Conservation (phyloP, 2,113 vertebrate species). For the Scomber japonicus region DNA sequence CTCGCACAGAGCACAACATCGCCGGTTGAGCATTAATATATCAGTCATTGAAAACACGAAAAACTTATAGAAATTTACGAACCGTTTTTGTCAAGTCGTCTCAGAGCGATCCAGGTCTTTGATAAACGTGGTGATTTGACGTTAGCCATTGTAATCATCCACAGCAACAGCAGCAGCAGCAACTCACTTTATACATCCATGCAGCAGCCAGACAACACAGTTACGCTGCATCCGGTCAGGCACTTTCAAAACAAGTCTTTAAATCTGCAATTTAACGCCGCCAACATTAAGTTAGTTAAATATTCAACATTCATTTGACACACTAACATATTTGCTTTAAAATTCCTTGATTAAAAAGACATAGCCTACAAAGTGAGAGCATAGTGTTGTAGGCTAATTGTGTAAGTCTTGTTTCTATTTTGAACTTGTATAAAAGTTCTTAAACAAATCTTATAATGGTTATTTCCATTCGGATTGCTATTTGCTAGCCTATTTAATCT, state of each 20-base stretch:
- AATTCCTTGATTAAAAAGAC: no score
- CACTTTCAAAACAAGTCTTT: conserved; percentile 48
- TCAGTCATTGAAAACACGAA: not conserved
- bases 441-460: no score
- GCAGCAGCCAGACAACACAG: not conserved
- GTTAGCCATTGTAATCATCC: conserved; percentile 54
- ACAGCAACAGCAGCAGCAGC: not conserved
- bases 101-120: conserved; percentile 79
- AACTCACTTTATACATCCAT: not conserved
- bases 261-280: not conserved
- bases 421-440: no score
- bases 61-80: conserved; percentile 38
- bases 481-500: no score
- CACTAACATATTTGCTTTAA: no score
- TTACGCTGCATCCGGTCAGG: not conserved
- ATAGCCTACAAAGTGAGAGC: no score
- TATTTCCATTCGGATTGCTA: no score
- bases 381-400: no score
- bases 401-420: no score
- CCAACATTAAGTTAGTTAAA: no score
- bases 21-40: not conserved
- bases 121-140: not conserved
- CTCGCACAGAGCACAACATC: not conserved
- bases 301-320: no score
- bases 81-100: conserved; percentile 80